phyloP scores from a whole-genome alignment of 2,797 vertebrate genomes.

The Carcharodon carcharias region DNA sequence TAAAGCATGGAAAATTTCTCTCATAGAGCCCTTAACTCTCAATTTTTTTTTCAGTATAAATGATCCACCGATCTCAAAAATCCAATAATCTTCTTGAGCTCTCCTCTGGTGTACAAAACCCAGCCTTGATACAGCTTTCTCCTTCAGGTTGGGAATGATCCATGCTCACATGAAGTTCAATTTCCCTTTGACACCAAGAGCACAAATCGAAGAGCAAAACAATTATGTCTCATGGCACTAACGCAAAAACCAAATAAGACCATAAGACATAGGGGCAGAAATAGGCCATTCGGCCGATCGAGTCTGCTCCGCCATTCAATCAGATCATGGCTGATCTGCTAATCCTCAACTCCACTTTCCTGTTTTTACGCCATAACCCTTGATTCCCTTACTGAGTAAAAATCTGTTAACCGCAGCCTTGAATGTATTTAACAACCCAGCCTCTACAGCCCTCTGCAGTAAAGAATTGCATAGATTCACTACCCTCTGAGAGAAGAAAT shows the following conservation, averaged over 20 bases:
- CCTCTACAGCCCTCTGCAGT: too few relatives aligned
- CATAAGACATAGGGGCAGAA: too few relatives aligned
- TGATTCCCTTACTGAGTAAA: too few relatives aligned
- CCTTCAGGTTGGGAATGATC: not conserved
- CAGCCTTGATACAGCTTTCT: not conserved
- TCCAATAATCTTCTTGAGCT: not conserved
- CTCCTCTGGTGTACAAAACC: not conserved
- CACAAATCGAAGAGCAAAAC: not conserved
- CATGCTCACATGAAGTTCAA: not conserved
- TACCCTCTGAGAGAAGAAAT: too few relatives aligned
- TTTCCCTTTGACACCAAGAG: not conserved
- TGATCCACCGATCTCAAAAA: not conserved
- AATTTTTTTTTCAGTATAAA: not conserved
- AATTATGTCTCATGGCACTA: not conserved
- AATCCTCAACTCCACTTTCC: too few relatives aligned
- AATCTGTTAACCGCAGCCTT: too few relatives aligned
- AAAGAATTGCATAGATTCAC: too few relatives aligned
- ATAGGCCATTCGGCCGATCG: too few relatives aligned
- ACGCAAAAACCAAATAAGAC: not conserved
- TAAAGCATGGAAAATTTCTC: not conserved
- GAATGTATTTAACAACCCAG: too few relatives aligned
- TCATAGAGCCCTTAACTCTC: not conserved
- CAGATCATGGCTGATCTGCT: too few relatives aligned
- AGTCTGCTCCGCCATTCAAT: too few relatives aligned
- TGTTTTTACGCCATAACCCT: too few relatives aligned